A percentile compares a stretch with the other conserved stretches of the same genome.
phyloP scores from a whole-genome alignment of 2,113 vertebrate genomes.

The Carassius gibelio region DNA sequence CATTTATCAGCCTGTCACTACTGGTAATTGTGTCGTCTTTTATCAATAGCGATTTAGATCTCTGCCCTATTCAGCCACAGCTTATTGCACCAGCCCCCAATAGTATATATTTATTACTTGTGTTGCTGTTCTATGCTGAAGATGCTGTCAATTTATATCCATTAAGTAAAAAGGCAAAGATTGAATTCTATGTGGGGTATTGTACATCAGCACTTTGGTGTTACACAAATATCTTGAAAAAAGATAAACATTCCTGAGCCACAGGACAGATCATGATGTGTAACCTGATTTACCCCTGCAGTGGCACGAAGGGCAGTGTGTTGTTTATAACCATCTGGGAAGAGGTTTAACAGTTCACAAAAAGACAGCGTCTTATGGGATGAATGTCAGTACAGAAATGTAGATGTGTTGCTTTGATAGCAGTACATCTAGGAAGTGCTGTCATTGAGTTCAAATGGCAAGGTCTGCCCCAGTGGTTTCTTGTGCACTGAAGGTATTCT shows the following conservation, averaged over 20 bases:
- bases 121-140: not conserved
- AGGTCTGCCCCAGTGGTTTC: not conserved
- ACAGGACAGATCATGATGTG: not conserved
- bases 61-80: not conserved
- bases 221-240: not conserved
- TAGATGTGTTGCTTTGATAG: conserved; percentile 7
- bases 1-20: not conserved
- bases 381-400: conserved; percentile 39
- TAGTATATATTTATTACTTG: not conserved
- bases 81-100: not conserved
- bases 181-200: not conserved
- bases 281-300: conserved; percentile 22
- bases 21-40: not conserved
- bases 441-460: not conserved
- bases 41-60: not conserved
- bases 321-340: conserved; percentile 11
- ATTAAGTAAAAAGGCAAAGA: conserved; percentile 7
- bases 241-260: not conserved
- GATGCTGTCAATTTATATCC: not conserved
- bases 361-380: not conserved
- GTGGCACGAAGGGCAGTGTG: not conserved
- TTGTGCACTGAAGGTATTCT: not conserved
- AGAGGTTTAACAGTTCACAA: not conserved
- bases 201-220: conserved; percentile 8
- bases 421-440: not conserved